Base-by-base conservation (phyloP, 2,888 invertebrate species). In the Brachycybe producta region DNA sequence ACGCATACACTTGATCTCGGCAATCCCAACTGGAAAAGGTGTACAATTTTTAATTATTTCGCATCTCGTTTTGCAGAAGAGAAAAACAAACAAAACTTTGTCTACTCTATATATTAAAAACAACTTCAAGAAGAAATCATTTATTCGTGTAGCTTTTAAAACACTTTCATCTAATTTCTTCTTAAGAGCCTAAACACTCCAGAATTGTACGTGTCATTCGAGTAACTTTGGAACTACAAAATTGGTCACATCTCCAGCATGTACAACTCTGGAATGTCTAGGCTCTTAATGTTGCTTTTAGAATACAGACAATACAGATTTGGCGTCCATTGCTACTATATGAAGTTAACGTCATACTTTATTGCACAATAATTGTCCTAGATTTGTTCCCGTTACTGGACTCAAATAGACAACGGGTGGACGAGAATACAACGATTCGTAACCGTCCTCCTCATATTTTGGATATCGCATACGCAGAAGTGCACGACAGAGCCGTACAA, bases 1-100 rank as follows among this genome's bases (percentile, higher is more conserved):
- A 86, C 80, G 55, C 84, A 75, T 19, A 92, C 80, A 61, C 86
- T 87, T 28, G 84, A 82, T 49, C 86, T 68, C 0, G 92, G 88
- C 51, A 94, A 70, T 8, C 90, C 87, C 38, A 92, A 71, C 76
- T 77, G 62, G 47, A 66, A 61, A 24, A 51, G 52, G 47, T 19
- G 2, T 32, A 13, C 13, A 35, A 21, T 42, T 40, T 17, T 30
- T 19, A 28, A 44, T 40, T 19, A 43, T 43, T 28, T 30, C 11
- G 13, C 11, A 30, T 40, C 17, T 19, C n/a, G n/a, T n/a, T n/a
- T n/a, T n/a, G n/a, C n/a, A n/a, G n/a, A n/a, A n/a, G n/a, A n/a
- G n/a, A n/a, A n/a, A 48, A 48, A 5, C 5, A 15, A 42, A 11
- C 11, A 26, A 36, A 43, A 43, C 5, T 24, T 8, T 38, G n/a